These are phyloP conservation scores for Drosophila lacertosa DNA, from an alignment of 1,140 invertebrate species.

Conservation along the genomic window DNA sequence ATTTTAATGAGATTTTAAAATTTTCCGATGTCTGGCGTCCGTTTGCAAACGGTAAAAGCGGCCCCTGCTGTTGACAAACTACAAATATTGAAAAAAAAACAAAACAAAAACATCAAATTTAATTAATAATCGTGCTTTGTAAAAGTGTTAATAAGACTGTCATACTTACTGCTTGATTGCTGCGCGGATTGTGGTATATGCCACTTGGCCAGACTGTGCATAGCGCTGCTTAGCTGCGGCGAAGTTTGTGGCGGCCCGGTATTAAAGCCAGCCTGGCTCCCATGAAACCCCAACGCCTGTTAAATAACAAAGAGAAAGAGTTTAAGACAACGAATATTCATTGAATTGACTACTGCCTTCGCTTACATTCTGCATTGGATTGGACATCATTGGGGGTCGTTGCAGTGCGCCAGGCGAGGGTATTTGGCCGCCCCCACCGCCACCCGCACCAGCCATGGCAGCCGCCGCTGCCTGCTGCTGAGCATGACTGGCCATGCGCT, in stretches of 20 bases:
- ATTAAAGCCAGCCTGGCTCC: constrained; percentile 83
- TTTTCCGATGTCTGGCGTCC: constrained; percentile 85
- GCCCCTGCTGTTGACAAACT: constrained; percentile 80
- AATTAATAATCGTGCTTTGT: background rate
- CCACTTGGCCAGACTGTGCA: constrained; percentile 86
- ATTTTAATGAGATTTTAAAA: constrained; percentile 88
- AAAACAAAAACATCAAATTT: background rate
- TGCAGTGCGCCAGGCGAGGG: constrained; percentile 74
- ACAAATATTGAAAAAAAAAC: constrained; percentile 9
- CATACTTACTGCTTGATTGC: constrained; percentile 82
- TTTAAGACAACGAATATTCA: background rate
- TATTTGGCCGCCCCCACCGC: constrained; percentile 70
- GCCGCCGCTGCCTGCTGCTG: constrained; percentile 77
- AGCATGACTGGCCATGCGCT: constrained; percentile 81
- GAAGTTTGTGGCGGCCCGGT: constrained; percentile 76
- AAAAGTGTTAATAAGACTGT: background rate
- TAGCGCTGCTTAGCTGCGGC: constrained; percentile 65
- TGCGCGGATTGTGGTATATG: constrained; percentile 87
- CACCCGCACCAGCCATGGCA: constrained; percentile 69
- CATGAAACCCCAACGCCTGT: constrained; percentile 83
- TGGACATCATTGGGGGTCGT: constrained; percentile 76
- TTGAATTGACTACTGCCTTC: background rate
- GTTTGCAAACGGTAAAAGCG: constrained; percentile 80
- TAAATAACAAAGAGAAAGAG: background rate
- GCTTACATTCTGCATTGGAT: constrained; percentile 83